These are phyloP conservation scores for Phytoseiulus persimilis DNA, from an alignment of 2,888 invertebrate genomes.

Conservation along the genomic window DNA sequence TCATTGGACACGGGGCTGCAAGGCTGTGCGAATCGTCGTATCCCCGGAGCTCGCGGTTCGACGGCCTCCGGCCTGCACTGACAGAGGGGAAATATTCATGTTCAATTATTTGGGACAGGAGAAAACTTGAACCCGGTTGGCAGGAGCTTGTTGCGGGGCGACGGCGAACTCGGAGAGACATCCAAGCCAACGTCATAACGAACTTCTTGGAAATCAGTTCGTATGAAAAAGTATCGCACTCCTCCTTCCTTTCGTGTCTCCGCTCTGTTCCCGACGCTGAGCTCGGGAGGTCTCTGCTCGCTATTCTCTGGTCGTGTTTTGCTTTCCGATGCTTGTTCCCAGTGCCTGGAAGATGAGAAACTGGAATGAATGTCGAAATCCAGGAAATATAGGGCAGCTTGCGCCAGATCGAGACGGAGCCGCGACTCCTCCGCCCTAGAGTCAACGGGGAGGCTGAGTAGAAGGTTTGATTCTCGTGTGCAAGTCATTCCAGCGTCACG, in stretches of 20 bases:
- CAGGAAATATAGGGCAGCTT: no score
- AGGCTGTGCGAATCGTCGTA: neutral
- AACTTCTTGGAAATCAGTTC: neutral
- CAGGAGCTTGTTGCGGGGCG: neutral
- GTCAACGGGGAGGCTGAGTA: no score
- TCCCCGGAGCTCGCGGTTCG: neutral
- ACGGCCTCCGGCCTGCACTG: neutral
- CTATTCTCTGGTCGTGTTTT: no score
- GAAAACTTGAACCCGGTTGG: neutral
- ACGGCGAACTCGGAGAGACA: neutral
- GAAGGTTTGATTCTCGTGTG: no score
- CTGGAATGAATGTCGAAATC: no score
- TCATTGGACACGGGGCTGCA: neutral
- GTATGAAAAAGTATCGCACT: neutral
- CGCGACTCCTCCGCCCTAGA: no score
- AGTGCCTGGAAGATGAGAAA: no score
- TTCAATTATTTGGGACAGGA: neutral
- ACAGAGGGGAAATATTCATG: neutral
- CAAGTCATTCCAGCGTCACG: no score
- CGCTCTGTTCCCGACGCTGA: no score
- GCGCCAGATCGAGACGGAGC: no score
- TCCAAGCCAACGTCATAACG: neutral
- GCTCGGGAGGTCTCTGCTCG: no score
- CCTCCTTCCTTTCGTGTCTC: neutral
- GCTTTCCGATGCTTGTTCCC: no score